Evolutionary conservation across 2,888 invertebrate species (phyloP), one percentile per base, ranked within the genome.

Genomic region (Agrilus mali): DNA sequence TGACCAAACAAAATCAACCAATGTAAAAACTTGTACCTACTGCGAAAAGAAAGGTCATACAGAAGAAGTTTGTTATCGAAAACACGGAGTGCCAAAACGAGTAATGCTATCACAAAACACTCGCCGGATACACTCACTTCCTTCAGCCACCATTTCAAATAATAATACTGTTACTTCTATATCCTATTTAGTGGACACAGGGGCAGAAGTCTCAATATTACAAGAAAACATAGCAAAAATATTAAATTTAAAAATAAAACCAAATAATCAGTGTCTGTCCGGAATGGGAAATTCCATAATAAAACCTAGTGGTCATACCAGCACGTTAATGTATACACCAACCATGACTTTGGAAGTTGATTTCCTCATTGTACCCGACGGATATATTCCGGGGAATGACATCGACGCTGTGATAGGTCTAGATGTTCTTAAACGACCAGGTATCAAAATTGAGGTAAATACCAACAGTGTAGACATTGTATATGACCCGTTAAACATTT

Each of bases 301-400:
- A 13, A 43, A 45, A 32, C 36, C 46, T 40, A 38, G 32, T 31
- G 43, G 46, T 15, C 40, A 16, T 36, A 40, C 33, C 33, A 46
- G 31, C 16, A 42, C 31, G 8, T 20, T 45, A 10, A 38, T 43
- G 35, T 43, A 38, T 43, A 42, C 38, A 20, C 42, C 45, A 39
- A 38, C 43, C 12, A 46, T 46, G 43, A 43, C 46, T 4, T 39
- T 46, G 12, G 46, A 44, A 39, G 33, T 43, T 31, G 40, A 43
- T 13, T 46, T 44, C 40, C 20, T 43, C 13, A 39, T 46, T 38
- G 43, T 46, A 5, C 46, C 46, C 36, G 43, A 46, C 34, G 46
- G 43, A 39, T 46, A 39, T 33, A 46, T 45, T 20, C 40, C 46
- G 4, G 43, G 43, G 38, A 33, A 17, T 36, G 33, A 39, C 27